Percentiles rank a stretch among this genome's conserved stretches.
These are phyloP conservation scores for Aporophyla lueneburgensis DNA, from an alignment of 2,888 invertebrate genomes.

Conservation along the genomic window DNA sequence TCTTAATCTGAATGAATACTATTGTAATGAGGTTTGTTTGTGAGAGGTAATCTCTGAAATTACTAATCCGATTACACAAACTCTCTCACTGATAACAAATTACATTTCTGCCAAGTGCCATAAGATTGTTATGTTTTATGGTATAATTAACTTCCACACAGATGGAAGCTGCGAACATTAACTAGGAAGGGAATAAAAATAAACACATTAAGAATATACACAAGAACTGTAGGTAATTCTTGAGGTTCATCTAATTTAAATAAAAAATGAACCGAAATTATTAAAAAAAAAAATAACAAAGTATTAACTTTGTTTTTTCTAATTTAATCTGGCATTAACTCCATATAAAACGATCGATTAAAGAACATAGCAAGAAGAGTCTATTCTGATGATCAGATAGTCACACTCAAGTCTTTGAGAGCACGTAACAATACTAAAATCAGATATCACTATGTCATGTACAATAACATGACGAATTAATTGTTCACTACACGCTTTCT, in stretches of 20 bases:
- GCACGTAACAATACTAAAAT: slow-evolving; percentile 54
- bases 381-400: slow-evolving; percentile 60
- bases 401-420: slow-evolving; percentile 58
- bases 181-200: background rate
- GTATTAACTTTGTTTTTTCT: background rate
- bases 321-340: background rate
- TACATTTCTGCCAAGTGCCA: background rate
- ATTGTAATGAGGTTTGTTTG: background rate
- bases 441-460: slow-evolving; percentile 70
- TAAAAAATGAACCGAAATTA: background rate
- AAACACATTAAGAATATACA: background rate
- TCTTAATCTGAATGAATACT: no score
- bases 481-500: slow-evolving; percentile 81
- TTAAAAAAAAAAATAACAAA: background rate
- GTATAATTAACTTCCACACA: background rate
- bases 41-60: background rate
- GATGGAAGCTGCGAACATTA: background rate
- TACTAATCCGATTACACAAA: background rate
- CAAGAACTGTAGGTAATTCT: background rate
- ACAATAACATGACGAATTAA: slow-evolving; percentile 78
- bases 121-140: background rate
- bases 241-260: background rate
- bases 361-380: slow-evolving; percentile 26
- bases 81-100: background rate
- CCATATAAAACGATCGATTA: background rate